Conservation (phyloP, 2,113 vertebrate genomes). For the Ascaphus truei region DNA sequence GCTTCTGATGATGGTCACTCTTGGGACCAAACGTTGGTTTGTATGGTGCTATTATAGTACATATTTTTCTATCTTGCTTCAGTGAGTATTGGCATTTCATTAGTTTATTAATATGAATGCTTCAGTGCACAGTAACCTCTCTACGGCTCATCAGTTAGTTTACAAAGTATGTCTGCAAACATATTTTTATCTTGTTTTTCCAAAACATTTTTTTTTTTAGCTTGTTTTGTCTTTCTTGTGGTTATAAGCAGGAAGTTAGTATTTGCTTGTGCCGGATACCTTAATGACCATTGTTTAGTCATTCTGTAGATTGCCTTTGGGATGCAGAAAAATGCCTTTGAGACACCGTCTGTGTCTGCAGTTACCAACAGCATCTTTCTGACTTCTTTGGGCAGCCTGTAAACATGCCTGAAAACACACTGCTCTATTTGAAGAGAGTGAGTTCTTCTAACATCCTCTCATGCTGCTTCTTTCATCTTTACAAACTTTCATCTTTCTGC, state of each 20-base stretch:
- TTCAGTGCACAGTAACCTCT: not conserved
- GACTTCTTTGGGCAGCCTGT: not conserved
- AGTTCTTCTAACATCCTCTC: slow-evolving; percentile 7
- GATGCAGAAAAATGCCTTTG: too few relatives aligned
- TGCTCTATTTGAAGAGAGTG: not conserved
- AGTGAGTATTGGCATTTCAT: not conserved
- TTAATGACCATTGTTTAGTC: too few relatives aligned
- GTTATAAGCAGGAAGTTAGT: not conserved
- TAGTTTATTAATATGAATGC: not conserved
- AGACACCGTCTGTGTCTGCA: too few relatives aligned
- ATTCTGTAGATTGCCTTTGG: too few relatives aligned
- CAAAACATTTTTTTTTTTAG: not conserved
- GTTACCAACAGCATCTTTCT: not conserved
- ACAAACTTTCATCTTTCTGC: slow-evolving; percentile 8
- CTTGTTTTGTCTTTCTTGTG: too few relatives aligned
- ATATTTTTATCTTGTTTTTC: not conserved
- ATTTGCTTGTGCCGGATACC: too few relatives aligned
- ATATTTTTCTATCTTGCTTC: not conserved
- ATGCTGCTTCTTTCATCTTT: slow-evolving; percentile 11
- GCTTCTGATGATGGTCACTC: too few relatives aligned
- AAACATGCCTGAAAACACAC: not conserved
- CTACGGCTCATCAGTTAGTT: not conserved
- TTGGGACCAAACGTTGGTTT: too few relatives aligned
- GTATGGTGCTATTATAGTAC: not conserved
- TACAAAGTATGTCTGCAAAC: not conserved